A percentile compares a stretch with the other conserved stretches of the same genome.
Conservation (phyloP, 1,140 invertebrate genomes). For the Oedothorax gibbosus region DNA sequence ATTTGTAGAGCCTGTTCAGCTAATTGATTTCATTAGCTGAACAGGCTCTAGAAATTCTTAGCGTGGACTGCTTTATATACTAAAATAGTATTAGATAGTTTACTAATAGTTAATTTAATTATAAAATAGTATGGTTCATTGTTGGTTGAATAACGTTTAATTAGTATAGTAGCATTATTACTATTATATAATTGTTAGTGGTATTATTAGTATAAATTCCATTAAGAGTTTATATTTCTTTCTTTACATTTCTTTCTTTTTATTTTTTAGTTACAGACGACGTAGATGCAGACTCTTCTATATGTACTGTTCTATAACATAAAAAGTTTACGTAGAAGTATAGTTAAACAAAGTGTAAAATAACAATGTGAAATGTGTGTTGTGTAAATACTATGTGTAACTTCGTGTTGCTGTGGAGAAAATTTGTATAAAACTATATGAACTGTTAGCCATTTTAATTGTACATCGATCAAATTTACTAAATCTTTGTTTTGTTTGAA, state of each 20-base stretch:
- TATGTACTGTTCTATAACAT: conserved; percentile 45
- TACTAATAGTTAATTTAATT: neutral
- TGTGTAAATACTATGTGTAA: too few relatives aligned
- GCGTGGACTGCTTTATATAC: neutral
- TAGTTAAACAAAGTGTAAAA: neutral
- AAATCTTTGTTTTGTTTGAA: too few relatives aligned
- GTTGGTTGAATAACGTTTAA: neutral
- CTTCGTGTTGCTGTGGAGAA: too few relatives aligned
- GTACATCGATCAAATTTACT: too few relatives aligned
- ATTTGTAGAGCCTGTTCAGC: too few relatives aligned
- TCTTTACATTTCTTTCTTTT: neutral
- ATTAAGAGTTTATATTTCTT: neutral
- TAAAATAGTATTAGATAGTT: neutral
- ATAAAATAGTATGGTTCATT: neutral
- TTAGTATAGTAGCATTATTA: neutral
- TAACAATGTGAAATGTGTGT: too few relatives aligned
- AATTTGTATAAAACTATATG: too few relatives aligned
- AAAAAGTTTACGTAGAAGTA: neutral
- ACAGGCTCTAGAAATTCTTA: too few relatives aligned
- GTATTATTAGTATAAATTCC: neutral
- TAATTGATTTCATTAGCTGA: too few relatives aligned
- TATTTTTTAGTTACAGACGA: conserved; percentile 39
- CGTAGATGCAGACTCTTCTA: conserved; percentile 52
- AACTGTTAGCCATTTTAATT: too few relatives aligned
- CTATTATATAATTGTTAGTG: neutral